Conservation (phyloP, 2,113 vertebrate species). For the Ailurus styani region DNA sequence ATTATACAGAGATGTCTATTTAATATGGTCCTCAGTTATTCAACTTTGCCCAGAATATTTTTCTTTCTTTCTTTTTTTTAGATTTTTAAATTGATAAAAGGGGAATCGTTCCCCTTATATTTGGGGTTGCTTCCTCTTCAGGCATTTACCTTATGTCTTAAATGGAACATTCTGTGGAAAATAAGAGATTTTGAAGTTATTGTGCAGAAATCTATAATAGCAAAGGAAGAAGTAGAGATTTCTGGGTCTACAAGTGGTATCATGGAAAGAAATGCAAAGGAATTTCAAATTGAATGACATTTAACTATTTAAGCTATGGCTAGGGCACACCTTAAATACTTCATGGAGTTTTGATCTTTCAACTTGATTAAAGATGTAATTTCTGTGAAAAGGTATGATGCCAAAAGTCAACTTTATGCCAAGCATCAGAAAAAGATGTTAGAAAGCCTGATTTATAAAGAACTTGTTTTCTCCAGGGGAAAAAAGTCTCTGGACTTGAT, state of each 20-base stretch:
- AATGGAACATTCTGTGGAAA: not conserved
- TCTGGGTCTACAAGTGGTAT: not conserved
- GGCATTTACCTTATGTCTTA: constrained; percentile 9
- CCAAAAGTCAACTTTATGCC: constrained; percentile 5
- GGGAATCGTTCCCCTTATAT: not conserved
- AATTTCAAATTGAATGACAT: not conserved
- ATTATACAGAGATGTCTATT: not conserved
- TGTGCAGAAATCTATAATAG: constrained; percentile 39
- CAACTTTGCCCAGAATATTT: not conserved
- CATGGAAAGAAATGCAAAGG: not conserved
- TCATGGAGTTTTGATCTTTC: constrained; percentile 4
- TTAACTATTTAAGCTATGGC: constrained; percentile 21
- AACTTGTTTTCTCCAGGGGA: not conserved
- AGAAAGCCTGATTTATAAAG: not conserved
- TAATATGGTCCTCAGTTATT: not conserved
- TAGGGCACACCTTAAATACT: not conserved
- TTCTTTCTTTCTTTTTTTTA: not conserved
- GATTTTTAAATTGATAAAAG: not conserved
- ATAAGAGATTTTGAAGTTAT: constrained; percentile 40
- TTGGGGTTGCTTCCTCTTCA: not conserved
- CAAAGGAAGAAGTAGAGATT: constrained; percentile 35
- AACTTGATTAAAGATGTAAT: not conserved
- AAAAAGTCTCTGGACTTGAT: not conserved
- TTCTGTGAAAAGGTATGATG: not conserved
- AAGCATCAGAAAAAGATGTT: not conserved